Percentiles rank a stretch among this genome's conserved stretches.
Conservation (phyloP, 2,797 vertebrate genomes). For the Ptychobarbus kaznakovi region DNA sequence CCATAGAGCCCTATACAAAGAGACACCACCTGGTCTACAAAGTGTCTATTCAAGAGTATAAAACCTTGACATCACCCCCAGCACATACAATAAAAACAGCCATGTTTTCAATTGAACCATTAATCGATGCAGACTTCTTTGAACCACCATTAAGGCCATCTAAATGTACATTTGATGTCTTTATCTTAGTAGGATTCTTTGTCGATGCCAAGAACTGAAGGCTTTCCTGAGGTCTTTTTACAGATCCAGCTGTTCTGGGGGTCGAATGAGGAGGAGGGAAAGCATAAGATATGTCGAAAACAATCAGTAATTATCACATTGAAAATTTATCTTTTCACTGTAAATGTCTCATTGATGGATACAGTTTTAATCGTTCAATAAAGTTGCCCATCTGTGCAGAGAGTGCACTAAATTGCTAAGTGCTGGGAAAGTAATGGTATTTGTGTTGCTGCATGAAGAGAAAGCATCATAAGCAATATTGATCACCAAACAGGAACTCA, state of each 20-base stretch:
- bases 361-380: slow-evolving; percentile 15
- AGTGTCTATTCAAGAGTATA: slow-evolving; percentile 34
- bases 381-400: slow-evolving; percentile 25
- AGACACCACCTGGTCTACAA: slow-evolving; percentile 11
- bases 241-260: slow-evolving; percentile 31
- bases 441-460: slow-evolving; percentile 3
- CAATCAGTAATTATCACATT: neutral
- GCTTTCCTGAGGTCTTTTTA: slow-evolving; percentile 14
- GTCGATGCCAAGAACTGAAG: slow-evolving; percentile 19
- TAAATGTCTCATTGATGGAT: slow-evolving; percentile 25
- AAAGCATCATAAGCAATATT: slow-evolving; percentile 10
- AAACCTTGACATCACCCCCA: slow-evolving; percentile 32
- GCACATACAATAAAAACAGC: slow-evolving; percentile 26
- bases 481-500: slow-evolving; percentile 4
- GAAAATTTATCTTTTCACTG: neutral
- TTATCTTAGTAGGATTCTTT: neutral
- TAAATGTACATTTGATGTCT: slow-evolving; percentile 35
- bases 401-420: neutral
- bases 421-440: neutral
- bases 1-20: slow-evolving; percentile 38
- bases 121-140: slow-evolving; percentile 15
- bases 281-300: neutral
- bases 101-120: neutral
- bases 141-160: slow-evolving; percentile 26
- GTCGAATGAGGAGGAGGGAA: neutral